Percentiles rank a stretch among this genome's conserved stretches.
Conservation (phyloP, 1,140 invertebrate species). For the Zaprionus capensis region DNA sequence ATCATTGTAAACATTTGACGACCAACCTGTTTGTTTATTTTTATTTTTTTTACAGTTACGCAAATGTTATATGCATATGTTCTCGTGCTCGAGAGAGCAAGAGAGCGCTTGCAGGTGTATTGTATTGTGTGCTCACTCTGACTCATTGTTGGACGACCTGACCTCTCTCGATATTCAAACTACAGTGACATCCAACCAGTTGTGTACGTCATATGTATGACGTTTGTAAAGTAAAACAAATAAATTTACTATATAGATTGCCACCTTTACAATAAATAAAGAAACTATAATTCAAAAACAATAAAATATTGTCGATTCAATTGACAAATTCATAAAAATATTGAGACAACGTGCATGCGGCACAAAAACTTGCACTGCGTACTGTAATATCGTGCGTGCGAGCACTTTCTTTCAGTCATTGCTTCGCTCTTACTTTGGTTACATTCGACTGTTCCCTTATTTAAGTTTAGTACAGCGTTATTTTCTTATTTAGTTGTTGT, state of each 20-base stretch:
- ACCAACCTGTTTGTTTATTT: slow-evolving; percentile 8
- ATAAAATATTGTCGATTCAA: background rate
- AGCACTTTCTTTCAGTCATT: slow-evolving; percentile 70
- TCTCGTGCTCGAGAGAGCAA: slow-evolving; percentile 2
- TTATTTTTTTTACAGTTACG: slow-evolving; percentile 8
- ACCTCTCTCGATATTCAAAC: slow-evolving; percentile 24
- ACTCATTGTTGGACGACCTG: slow-evolving; percentile 27
- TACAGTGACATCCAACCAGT: slow-evolving; percentile 30
- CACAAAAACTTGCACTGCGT: slow-evolving; percentile 18
- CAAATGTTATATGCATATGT: slow-evolving; percentile 13
- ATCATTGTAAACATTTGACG: background rate
- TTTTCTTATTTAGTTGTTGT: slow-evolving; percentile 57
- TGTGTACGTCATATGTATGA: slow-evolving; percentile 1
- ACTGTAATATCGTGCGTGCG: slow-evolving; percentile 53
- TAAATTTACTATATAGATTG: background rate
- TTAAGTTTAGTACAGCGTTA: slow-evolving; percentile 54
- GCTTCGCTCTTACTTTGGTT: slow-evolving; percentile 62
- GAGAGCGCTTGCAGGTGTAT: slow-evolving; percentile 7
- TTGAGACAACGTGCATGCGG: background rate
- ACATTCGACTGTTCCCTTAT: slow-evolving; percentile 64
- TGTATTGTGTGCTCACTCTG: slow-evolving; percentile 47
- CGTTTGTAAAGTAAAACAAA: background rate
- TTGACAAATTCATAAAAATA: background rate
- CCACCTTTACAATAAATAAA: background rate
- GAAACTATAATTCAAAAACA: background rate